Evolutionary conservation across 30 jellyfish, hydroid and myxozoan species (phyloP).

Genomic region (Turritopsis dohrnii): DNA sequence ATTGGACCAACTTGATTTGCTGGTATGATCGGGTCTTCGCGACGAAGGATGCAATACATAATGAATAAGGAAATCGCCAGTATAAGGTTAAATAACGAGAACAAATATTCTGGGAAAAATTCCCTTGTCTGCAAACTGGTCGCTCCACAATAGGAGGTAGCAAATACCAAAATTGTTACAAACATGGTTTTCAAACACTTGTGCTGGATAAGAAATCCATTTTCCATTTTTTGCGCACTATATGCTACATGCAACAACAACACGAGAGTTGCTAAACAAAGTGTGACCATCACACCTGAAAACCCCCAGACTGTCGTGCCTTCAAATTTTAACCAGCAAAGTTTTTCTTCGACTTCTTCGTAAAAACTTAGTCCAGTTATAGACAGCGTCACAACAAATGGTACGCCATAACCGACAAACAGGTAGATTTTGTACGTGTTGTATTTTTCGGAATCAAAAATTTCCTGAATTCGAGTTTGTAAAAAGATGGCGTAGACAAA

Average conservation of each 20-base stretch:
- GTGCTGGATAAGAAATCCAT: constrained; percentile 73
- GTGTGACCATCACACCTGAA: constrained; percentile 72
- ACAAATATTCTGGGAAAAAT: constrained; percentile 69
- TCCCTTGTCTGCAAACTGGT: constrained; percentile 52
- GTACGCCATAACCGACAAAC: constrained; percentile 81
- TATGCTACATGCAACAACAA: constrained; percentile 48
- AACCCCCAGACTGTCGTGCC: constrained; percentile 96
- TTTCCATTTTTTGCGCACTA: constrained; percentile 52
- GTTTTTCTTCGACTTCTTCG: constrained; percentile 43
- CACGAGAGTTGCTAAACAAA: constrained; percentile 56
- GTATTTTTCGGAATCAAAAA: constrained; percentile 73
- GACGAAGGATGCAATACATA: constrained; percentile 73
- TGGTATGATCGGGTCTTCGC: constrained; percentile 65
- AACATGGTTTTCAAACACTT: constrained; percentile 71
- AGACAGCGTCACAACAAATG: constrained; percentile 73
- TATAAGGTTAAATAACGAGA: constrained; percentile 64
- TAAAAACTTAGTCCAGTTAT: constrained; percentile 71
- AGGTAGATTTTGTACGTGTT: constrained; percentile 78
- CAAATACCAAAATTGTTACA: constrained; percentile 51
- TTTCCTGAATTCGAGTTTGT: constrained; percentile 56
- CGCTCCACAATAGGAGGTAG: constrained; percentile 83
- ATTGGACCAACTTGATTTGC: constrained; percentile 38
- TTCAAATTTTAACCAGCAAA: constrained; percentile 84
- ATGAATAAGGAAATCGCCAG: constrained; percentile 71
- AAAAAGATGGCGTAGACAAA: constrained; percentile 70